Conservation (phyloP, 2,797 vertebrate genomes). For the Eospalax fontanierii region DNA sequence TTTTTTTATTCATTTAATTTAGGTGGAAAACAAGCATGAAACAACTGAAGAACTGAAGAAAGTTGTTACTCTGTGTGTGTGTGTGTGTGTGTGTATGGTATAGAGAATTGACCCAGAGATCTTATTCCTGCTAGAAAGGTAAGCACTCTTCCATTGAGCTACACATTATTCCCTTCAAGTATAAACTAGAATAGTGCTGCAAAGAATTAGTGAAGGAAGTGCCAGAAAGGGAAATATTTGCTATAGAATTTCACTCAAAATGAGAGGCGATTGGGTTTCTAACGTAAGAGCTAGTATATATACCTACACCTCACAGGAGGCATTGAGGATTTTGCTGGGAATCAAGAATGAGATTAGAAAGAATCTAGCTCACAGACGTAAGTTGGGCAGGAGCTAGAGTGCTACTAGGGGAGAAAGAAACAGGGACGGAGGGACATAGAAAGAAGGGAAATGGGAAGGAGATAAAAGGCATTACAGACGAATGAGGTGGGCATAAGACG, state of each 20-base stretch:
- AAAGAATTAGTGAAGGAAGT: constrained; percentile 4
- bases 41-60: constrained; percentile 29
- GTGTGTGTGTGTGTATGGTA: background rate
- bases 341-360: background rate
- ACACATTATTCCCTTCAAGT: background rate
- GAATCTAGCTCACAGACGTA: background rate
- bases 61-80: background rate
- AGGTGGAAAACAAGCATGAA: constrained; percentile 48
- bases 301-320: background rate
- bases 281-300: background rate
- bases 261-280: background rate
- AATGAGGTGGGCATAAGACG: background rate
- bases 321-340: background rate
- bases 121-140: background rate
- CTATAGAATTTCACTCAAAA: background rate
- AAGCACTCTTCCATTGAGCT: background rate
- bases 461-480: background rate
- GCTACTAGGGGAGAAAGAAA: background rate
- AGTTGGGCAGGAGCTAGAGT: background rate
- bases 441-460: background rate
- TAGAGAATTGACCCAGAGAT: background rate
- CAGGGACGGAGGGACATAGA: background rate
- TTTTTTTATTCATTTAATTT: constrained; percentile 24
- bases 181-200: background rate
- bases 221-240: constrained; percentile 17